Evolutionary conservation across 2,888 invertebrate species (phyloP).

Genomic region (Argyresthia albistria): DNA sequence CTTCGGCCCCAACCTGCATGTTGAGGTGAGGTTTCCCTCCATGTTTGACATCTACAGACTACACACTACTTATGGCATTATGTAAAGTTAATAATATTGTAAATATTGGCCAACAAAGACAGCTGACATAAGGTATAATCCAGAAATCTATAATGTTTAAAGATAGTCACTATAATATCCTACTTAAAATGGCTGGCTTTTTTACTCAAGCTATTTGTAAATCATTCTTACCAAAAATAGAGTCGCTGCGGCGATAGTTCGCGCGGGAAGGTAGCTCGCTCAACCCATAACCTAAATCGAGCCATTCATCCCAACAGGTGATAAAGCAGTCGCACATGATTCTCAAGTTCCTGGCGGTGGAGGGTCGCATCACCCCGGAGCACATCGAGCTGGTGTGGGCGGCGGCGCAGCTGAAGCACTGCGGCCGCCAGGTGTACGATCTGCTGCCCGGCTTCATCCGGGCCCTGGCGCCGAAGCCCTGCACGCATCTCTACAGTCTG

Average conservation of each 20-base stretch:
- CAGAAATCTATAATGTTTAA: too few species aligned
- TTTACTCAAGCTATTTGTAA: too few species aligned
- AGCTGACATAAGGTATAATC: too few species aligned
- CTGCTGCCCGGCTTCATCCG: conserved; percentile 91
- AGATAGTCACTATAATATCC: too few species aligned
- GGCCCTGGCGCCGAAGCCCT: conserved; percentile 89
- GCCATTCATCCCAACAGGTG: conserved; percentile 61
- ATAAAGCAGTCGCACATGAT: conserved; percentile 96
- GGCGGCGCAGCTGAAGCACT: conserved; percentile 95
- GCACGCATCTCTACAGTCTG: conserved; percentile 88
- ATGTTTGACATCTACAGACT: too few species aligned
- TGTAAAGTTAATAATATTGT: too few species aligned
- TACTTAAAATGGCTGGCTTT: too few species aligned
- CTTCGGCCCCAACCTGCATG: conserved; percentile 97
- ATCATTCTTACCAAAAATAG: too few species aligned
- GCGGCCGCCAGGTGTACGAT: conserved; percentile 94
- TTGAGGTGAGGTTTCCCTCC: conserved; percentile 82
- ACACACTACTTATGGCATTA: too few species aligned
- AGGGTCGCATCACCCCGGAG: conserved; percentile 90
- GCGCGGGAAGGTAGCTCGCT: too few species aligned
- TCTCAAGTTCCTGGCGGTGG: conserved; percentile 92
- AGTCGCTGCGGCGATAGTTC: too few species aligned
- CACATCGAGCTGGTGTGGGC: conserved; percentile 96
- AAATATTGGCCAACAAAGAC: too few species aligned
- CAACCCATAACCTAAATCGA: not conserved